A percentile compares a stretch with the other conserved stretches of the same genome.
Conservation (phyloP, 2,888 invertebrate genomes). For the Didymodactylos carnosus region DNA sequence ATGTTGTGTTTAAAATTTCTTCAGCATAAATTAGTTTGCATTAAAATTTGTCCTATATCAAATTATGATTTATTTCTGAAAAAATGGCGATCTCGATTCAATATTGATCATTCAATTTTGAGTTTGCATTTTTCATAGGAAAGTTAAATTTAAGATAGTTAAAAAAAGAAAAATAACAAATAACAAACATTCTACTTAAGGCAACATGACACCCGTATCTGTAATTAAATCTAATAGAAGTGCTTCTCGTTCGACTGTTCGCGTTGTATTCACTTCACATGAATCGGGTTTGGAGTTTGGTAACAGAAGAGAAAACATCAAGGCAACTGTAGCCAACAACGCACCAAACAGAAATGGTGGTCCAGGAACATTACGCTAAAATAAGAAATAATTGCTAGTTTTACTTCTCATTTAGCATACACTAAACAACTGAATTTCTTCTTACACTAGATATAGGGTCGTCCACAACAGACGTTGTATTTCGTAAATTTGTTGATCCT, state of each 20-base stretch:
- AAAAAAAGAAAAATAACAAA: background rate
- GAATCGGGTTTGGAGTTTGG: background rate
- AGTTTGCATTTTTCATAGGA: too few relatives aligned
- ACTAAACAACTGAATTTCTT: too few relatives aligned
- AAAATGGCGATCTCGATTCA: too few relatives aligned
- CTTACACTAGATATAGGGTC: too few relatives aligned
- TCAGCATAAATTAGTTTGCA: background rate
- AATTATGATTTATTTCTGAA: background rate
- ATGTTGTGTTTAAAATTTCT: too few relatives aligned
- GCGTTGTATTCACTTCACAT: background rate
- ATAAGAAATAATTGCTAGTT: background rate
- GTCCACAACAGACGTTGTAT: too few relatives aligned
- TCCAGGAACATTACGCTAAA: conserved; percentile 66
- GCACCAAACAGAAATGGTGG: conserved; percentile 97
- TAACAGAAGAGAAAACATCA: background rate
- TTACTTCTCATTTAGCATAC: too few relatives aligned
- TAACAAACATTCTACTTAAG: background rate
- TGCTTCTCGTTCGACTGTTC: background rate
- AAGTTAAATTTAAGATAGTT: too few relatives aligned
- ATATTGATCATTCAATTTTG: too few relatives aligned
- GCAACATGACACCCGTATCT: background rate
- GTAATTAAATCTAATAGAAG: background rate
- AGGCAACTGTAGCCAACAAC: conserved; percentile 77
- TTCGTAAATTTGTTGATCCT: background rate
- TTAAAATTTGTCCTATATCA: background rate